Percentiles rank a stretch among this genome's conserved stretches.
These are phyloP conservation scores for Formicarius rufipectus DNA, from an alignment of 2,113 vertebrate genomes.

Conservation along the genomic window DNA sequence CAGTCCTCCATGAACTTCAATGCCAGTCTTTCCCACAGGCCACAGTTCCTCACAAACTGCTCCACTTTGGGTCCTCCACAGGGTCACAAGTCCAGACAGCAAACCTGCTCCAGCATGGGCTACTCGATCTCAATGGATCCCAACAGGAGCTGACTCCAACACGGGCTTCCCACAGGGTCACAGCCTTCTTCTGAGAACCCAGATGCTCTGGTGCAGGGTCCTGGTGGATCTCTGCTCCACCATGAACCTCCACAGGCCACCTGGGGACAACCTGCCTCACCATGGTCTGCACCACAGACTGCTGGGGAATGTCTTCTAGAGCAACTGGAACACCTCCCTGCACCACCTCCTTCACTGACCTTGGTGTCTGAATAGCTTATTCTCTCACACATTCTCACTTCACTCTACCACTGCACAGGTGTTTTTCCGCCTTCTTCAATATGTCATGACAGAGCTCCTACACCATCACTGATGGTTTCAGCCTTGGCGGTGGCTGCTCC, in stretches of 20 bases:
- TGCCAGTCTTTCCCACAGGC: background rate
- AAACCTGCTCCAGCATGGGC: background rate
- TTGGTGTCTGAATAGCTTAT: background rate
- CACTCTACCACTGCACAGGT: background rate
- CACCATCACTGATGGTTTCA: rapidly evolving
- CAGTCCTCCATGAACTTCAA: background rate
- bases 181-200: background rate
- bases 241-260: background rate
- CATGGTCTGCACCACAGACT: background rate
- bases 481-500: background rate
- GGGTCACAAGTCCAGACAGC: background rate
- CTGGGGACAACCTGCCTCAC: background rate
- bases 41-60: background rate
- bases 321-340: background rate
- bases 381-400: background rate
- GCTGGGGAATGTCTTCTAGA: rapidly evolving
- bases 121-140: background rate
- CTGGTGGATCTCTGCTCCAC: background rate
- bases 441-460: background rate
- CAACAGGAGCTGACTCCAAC: background rate
- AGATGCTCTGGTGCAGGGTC: too few relatives aligned
- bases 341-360: background rate
- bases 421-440: background rate
- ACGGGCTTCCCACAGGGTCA: background rate
- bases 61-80: rapidly evolving